Percentiles rank a stretch among this genome's conserved stretches.
Evolutionary conservation across 2,113 vertebrate species (phyloP).

Genomic region (Chlamydotis undulata): DNA sequence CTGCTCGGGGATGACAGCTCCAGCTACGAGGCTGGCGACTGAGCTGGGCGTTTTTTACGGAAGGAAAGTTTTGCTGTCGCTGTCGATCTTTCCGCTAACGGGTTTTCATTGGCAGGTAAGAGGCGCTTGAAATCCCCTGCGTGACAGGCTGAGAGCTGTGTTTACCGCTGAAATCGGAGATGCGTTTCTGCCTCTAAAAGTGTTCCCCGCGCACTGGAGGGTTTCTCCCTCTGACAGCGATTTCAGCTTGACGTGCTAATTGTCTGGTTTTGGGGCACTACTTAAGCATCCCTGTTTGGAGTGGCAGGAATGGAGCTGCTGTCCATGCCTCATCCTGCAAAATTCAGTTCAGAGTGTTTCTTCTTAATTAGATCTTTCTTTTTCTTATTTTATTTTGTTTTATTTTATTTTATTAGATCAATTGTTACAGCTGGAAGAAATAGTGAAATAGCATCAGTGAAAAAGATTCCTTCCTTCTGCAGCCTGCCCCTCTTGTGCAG

Average conservation of each 20-base stretch:
- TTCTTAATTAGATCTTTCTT: background rate
- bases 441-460: background rate
- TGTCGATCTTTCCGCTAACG: background rate
- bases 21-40: background rate
- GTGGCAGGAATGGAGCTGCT: background rate
- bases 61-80: background rate
- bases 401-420: background rate
- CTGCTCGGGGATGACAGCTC: rapidly evolving
- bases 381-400: background rate
- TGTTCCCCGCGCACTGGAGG: rapidly evolving
- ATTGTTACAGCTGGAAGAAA: background rate
- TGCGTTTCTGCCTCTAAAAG: background rate
- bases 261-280: background rate
- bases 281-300: background rate
- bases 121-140: background rate
- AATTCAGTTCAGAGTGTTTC: background rate
- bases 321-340: background rate
- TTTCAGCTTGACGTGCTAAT: rapidly evolving
- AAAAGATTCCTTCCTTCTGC: background rate
- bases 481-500: background rate
- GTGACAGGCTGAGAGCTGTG: background rate
- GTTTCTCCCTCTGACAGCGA: background rate
- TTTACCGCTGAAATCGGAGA: rapidly evolving
- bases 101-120: background rate
- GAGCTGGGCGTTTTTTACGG: background rate